A percentile compares a stretch with the other conserved stretches of the same genome.
phyloP scores from a whole-genome alignment of 2,797 vertebrate species.

The Molothrus ater region DNA sequence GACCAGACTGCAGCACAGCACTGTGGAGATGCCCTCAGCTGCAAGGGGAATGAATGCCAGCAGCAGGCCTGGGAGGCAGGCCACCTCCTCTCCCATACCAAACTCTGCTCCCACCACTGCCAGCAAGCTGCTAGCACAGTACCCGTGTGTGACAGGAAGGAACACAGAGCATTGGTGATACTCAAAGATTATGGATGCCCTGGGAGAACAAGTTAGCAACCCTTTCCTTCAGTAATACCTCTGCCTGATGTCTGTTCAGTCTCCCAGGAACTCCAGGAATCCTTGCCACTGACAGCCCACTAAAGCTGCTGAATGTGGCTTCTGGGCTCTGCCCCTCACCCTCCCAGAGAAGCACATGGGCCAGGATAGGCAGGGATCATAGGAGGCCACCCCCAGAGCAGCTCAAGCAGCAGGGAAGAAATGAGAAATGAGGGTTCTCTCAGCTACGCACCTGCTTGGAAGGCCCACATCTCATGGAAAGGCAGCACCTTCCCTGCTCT shows the following conservation, averaged over 20 bases:
- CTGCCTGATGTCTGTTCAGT: background rate
- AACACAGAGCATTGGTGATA: background rate
- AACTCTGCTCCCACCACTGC: rapidly evolving
- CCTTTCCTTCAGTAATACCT: background rate
- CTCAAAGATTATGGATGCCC: background rate
- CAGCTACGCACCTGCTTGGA: rapidly evolving
- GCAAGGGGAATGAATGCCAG: background rate
- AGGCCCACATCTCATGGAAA: background rate
- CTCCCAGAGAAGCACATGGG: rapidly evolving
- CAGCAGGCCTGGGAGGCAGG: background rate
- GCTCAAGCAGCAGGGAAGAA: background rate
- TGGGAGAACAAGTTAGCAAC: background rate
- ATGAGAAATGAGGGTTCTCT: rapidly evolving
- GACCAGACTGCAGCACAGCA: rapidly evolving
- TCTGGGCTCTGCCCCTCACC: background rate
- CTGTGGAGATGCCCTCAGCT: background rate
- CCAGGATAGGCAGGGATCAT: background rate
- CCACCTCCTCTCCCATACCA: background rate
- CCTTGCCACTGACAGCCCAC: background rate
- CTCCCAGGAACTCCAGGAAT: background rate
- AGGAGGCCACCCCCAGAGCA: background rate
- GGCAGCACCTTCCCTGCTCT: background rate
- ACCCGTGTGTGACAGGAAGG: background rate
- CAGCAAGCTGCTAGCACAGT: background rate
- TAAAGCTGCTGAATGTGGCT: background rate